Percentiles rank a stretch among this genome's conserved stretches.
phyloP scores from a whole-genome alignment of 2,888 invertebrate species.

The Caenorhabditis afra region DNA sequence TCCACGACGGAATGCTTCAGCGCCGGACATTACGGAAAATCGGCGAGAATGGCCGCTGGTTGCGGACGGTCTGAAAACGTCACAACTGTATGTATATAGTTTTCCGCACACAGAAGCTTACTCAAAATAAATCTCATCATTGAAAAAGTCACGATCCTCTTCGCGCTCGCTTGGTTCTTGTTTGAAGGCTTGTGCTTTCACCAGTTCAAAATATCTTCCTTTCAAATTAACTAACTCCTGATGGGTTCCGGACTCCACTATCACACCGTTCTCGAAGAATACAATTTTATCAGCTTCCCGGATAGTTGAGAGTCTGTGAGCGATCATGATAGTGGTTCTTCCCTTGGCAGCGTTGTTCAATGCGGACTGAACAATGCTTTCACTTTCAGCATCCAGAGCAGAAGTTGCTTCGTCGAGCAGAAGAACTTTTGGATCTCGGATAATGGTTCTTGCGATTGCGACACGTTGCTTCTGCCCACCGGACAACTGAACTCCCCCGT shows the following conservation, averaged over 20 bases:
- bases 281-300: slow-evolving; percentile 67
- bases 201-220: slow-evolving; percentile 62
- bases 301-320: slow-evolving; percentile 65
- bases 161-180: slow-evolving; percentile 41
- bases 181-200: slow-evolving; percentile 69
- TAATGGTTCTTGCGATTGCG: slow-evolving; percentile 66
- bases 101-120: no score
- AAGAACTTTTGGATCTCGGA: slow-evolving; percentile 61
- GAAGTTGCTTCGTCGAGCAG: slow-evolving; percentile 66
- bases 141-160: slow-evolving; percentile 10
- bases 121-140: slow-evolving; percentile 29
- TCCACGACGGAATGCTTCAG: slow-evolving; percentile 31
- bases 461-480: slow-evolving; percentile 70
- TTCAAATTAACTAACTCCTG: slow-evolving; percentile 61
- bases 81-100: no score
- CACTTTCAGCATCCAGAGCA: slow-evolving; percentile 66
- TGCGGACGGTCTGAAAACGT: slow-evolving; percentile 23
- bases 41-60: slow-evolving; percentile 5
- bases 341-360: slow-evolving; percentile 69
- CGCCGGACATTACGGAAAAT: slow-evolving; percentile 32
- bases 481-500: slow-evolving; percentile 65
- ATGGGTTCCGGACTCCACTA: slow-evolving; percentile 69
- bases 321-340: slow-evolving; percentile 70
- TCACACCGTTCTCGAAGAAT: slow-evolving; percentile 64
- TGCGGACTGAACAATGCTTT: slow-evolving; percentile 67